Evolutionary conservation across 2,113 vertebrate species (phyloP), one percentile per base, ranked within the genome.

Genomic region (Archilochus colubris): DNA sequence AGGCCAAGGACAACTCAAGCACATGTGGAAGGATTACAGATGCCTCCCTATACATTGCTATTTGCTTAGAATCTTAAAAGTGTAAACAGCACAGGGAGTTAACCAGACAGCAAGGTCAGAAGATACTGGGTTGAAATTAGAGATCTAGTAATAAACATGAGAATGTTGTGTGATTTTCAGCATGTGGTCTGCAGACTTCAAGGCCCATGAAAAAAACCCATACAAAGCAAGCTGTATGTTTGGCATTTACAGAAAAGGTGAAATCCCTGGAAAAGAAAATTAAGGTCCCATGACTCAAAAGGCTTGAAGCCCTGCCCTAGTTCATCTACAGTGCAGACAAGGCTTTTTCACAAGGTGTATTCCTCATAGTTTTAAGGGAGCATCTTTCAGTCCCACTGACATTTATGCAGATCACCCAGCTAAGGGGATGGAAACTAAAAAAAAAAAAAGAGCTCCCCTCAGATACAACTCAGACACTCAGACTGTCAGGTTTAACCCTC

Each of bases 111-210:
- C 43, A 46, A 92, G 54, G 40, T 69, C 81, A 79, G 54, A 87
- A 85, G 62, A 66, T 40, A 61, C 27, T 23, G 53, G 20, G n/a
- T n/a, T 89, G 69, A 94, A 92, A 40, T 83, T 53, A 84, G 50
- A 43, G 62, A 86, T 67, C 44, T 89, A 27, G 27, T 43, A 86
- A 93, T 50, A 64, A 92, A 66, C 13, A 20, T 28, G 31, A 69
- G 74, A 91, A 89, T 2, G 3, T 36, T 7, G 10, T 0, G 0
- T 81, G 83, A 86, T 75, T 92, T 84, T 84, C 54, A 87, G 84
- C 62, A 89, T 18, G 44, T 53, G 44, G 58, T n/a, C 78, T 76
- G 84, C 87, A 93, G 84, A 61, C 62, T 75, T 40, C 74, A 85
- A 61, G 61, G 50, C 44, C 44, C 69, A 22, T 6, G 25, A 57